Evolutionary conservation across 2,888 invertebrate genomes (phyloP), one percentile per base, ranked within the genome.

Genomic region (Drosophila lacicola): DNA sequence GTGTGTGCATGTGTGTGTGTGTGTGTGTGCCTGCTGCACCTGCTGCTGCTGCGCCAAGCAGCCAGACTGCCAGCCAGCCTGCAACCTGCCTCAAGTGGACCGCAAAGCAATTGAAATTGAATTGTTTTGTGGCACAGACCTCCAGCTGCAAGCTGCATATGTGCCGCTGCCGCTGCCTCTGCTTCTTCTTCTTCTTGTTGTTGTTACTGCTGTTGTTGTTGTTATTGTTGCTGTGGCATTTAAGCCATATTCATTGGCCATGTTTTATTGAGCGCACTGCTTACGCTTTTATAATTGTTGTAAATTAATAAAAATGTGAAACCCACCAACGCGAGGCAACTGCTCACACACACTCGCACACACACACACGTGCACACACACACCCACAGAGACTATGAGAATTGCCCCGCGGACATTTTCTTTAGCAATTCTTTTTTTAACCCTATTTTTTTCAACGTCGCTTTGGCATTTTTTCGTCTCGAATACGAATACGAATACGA

Each of bases 81-180:
- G 17, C 66, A 65, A 66, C 54, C 58, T 54, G 76, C 79, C 79
- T 88, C 88, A 82, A 82, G 82, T 88, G 88, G 80, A 85, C 88
- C 82, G 88, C 82, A 82, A 82, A 82, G 88, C 82, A 85, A 82
- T 88, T 82, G 82, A 88, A 82, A 82, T 88, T 82, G 82, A 88
- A 82, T 82, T 82, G 82, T 82, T 88, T 78, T 76, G 74, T 76
- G 78, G 75, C 75, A 58, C 78, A 76, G 46, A 73, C 57, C 75
- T 64, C 68, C 47, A 69, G 56, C 67, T 58, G 37, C 55, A 19
- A 42, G 51, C 51, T 55, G 64, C 76, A 75, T 82, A 65, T 83
- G 70, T 77, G 29, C 17, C 65, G 56, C 33, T 17, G 36, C 37
- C 49, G 1, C 6, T 33, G 39, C 29, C n/a, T 19, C 25, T 45